Evolutionary conservation across 2,113 vertebrate genomes (phyloP).

Genomic region (Epinephelus lanceolatus): DNA sequence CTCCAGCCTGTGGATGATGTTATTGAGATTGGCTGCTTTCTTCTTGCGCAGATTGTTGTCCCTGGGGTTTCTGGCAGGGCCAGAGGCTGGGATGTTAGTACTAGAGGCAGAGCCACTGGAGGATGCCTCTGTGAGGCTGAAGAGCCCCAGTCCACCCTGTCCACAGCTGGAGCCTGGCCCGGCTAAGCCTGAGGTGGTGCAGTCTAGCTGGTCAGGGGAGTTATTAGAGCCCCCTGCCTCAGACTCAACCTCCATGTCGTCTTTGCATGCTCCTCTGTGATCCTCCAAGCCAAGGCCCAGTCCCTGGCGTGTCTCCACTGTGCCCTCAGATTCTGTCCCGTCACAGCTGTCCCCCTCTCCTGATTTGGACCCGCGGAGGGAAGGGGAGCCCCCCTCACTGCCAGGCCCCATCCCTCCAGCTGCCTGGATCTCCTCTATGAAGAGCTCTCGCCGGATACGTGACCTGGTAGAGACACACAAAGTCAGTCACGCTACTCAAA

Average conservation of each 20-base stretch:
- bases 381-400: conserved; percentile 91
- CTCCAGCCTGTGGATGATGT: conserved; percentile 98
- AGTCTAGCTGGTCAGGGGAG: conserved; percentile 86
- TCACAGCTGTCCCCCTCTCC: conserved; percentile 98
- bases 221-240: conserved; percentile 87
- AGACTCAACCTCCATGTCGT: conserved; percentile 84
- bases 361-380: conserved; percentile 87
- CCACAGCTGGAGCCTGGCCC: conserved; percentile 91
- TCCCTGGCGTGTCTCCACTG: conserved; percentile 85
- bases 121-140: conserved; percentile 91
- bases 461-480: conserved; percentile 88
- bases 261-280: conserved; percentile 87
- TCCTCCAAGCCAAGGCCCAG: conserved; percentile 82
- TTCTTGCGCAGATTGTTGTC: conserved; percentile 97
- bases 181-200: conserved; percentile 87
- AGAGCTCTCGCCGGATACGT: conserved; percentile 97
- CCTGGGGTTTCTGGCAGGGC: conserved; percentile 89
- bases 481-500: conserved; percentile 15
- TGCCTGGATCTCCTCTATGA: conserved; percentile 98
- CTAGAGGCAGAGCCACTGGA: conserved; percentile 82
- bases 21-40: conserved; percentile 98
- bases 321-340: conserved; percentile 93
- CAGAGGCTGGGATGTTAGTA: conserved; percentile 83
- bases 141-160: conserved; percentile 87
- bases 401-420: conserved; percentile 87